Percentiles rank a stretch among this genome's conserved stretches.
Conservation (phyloP, 2,888 invertebrate species). For the Nasonia oneida region DNA sequence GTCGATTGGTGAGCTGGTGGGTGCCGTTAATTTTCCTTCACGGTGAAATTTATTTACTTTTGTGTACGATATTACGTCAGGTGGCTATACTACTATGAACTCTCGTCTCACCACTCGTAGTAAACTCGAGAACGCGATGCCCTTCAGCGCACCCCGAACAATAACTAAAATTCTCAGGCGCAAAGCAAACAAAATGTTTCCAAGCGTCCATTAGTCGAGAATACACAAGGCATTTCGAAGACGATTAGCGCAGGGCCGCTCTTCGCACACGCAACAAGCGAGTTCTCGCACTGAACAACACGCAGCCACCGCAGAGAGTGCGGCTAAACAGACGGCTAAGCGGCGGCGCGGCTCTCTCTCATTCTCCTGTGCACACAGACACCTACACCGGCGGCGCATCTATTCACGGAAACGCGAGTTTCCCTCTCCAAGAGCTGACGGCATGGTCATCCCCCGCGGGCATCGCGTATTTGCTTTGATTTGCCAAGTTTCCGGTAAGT, state of each 20-base stretch:
- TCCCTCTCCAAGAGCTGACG: neutral
- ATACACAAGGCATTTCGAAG: neutral
- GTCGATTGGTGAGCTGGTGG: neutral
- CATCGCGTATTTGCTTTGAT: constrained; percentile 76
- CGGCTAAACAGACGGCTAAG: constrained; percentile 29
- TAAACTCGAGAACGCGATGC: neutral
- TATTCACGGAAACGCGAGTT: constrained; percentile 52
- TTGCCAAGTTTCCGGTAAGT: constrained; percentile 77
- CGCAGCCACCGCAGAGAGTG: neutral
- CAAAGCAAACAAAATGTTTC: neutral
- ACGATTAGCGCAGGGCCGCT: neutral
- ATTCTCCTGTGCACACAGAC: neutral
- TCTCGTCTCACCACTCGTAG: no score
- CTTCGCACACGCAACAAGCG: neutral
- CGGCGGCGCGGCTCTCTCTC: neutral
- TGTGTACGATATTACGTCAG: no score
- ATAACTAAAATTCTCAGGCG: constrained; percentile 1
- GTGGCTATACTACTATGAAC: no score
- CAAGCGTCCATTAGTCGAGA: neutral
- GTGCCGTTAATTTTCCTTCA: no score
- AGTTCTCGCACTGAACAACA: neutral
- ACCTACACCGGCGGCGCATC: neutral
- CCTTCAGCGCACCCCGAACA: neutral
- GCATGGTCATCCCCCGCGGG: constrained; percentile 56
- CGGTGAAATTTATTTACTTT: no score